Evolutionary conservation across 2,888 invertebrate species (phyloP), one percentile per base, ranked within the genome.

Genomic region (Zaprionus obscuricornis): DNA sequence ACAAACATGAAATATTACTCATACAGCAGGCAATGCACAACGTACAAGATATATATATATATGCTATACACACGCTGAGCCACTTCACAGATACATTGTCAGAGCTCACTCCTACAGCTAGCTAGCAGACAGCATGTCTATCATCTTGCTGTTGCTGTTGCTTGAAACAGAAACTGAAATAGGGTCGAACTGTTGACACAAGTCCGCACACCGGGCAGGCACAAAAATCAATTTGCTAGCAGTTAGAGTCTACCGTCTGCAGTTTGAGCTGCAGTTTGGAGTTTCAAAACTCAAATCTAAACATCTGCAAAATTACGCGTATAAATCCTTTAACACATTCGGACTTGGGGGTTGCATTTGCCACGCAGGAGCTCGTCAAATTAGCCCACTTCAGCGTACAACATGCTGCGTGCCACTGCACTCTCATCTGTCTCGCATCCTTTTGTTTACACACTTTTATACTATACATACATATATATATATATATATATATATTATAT

Each of bases 251-350:
- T 29, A 42, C 18, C n/a, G n/a, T n/a, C n/a, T n/a, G n/a, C n/a
- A n/a, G n/a, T n/a, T 34, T 43, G 26, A 31, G 40, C 34, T 27
- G 14, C 33, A 33, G n/a, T n/a, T n/a, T n/a, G n/a, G 34, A 11
- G 26, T 37, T 26, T 39, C n/a, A 49, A 68, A 62, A 47, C 58
- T 62, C 43, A 86, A 86, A 85, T 82, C 86, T 71, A 85, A 86
- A 87, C 86, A 86, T 86, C 86, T 86, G 86, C 86, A 78, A 87
- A 87, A 85, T 87, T 87, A 84, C 74, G 76, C 73, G 76, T 78
- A 85, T 87, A 87, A 87, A 87, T 87, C 88, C 86, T 78, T 87
- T 87, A 78, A 86, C 86, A 87, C 86, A 27, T 31, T 31, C 27
- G 50, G 50, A 57, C 52, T 58, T 67, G 67, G 85, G 81, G 85